Evolutionary conservation across 2,113 vertebrate species (phyloP).

Genomic region (Andinoacara biseriatus): DNA sequence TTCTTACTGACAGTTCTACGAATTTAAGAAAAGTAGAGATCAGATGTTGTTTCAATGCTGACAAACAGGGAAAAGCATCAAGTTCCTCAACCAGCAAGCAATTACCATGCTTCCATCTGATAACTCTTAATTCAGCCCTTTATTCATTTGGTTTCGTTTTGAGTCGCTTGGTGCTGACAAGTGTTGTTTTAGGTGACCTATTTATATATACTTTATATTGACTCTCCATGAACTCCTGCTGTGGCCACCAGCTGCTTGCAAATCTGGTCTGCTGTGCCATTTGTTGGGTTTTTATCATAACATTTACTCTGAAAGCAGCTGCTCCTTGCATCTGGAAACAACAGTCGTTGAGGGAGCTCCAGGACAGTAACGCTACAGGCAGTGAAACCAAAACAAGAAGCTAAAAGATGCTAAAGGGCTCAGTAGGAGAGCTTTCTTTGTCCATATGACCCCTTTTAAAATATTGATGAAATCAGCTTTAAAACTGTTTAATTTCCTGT

Average conservation of each 20-base stretch:
- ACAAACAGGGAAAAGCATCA: not conserved
- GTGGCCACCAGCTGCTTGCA: not conserved
- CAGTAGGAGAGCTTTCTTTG: not conserved
- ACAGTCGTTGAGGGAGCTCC: not conserved
- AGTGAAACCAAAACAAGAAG: not conserved
- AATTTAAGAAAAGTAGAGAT: too few species aligned
- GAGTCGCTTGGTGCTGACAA: not conserved
- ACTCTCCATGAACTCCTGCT: not conserved
- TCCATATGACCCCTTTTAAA: not conserved
- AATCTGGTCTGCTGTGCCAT: constrained; percentile 7
- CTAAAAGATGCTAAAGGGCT: not conserved
- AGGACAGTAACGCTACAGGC: not conserved
- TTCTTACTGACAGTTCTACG: not conserved
- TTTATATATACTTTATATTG: not conserved
- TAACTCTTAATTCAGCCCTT: not conserved
- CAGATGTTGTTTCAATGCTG: too few species aligned
- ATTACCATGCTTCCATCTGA: not conserved
- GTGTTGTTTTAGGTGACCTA: not conserved
- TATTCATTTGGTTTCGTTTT: not conserved
- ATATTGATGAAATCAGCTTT: not conserved
- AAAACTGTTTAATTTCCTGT: constrained; percentile 4
- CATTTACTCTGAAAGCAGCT: not conserved
- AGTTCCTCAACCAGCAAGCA: not conserved
- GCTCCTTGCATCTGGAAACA: not conserved
- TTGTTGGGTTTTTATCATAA: not conserved